Percentiles rank a stretch among this genome's conserved stretches.
Evolutionary conservation across 2,888 invertebrate species (phyloP).

Genomic region (Ctena decussata): DNA sequence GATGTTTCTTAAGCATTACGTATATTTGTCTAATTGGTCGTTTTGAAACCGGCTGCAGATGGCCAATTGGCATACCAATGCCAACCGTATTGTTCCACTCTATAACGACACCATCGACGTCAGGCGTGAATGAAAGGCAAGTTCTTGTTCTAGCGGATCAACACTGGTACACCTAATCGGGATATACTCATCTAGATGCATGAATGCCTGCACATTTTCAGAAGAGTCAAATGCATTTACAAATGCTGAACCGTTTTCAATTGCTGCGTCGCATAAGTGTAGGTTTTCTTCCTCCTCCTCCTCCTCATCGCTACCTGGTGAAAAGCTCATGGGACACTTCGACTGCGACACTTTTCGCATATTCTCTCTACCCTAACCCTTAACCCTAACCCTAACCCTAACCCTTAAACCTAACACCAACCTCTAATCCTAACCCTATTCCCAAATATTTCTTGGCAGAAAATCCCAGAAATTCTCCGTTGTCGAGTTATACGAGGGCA

Average conservation of each 20-base stretch:
- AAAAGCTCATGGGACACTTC: background rate
- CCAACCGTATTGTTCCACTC: constrained; percentile 27
- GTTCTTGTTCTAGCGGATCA: constrained; percentile 2
- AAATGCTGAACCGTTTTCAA: constrained; percentile 19
- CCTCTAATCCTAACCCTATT: constrained; percentile 33
- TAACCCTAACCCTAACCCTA: constrained; percentile 38
- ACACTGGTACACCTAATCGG: constrained; percentile 15
- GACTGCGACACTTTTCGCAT: background rate
- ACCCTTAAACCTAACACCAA: constrained; percentile 16
- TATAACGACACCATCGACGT: constrained; percentile 28
- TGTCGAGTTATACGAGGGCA: too few species aligned
- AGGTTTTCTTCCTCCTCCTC: constrained; percentile 12
- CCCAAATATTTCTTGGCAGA: too few species aligned
- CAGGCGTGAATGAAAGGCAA: background rate
- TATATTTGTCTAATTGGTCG: background rate
- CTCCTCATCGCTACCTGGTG: background rate
- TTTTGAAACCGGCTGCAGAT: constrained; percentile 1
- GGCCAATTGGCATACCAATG: background rate
- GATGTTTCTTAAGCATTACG: constrained; percentile 16
- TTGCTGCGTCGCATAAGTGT: constrained; percentile 19
- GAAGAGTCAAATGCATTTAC: background rate
- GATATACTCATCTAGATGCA: constrained; percentile 14
- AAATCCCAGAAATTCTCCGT: too few species aligned
- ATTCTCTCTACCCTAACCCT: background rate
- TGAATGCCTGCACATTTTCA: constrained; percentile 12